Percentiles rank a stretch among this genome's conserved stretches.
Evolutionary conservation across 2,113 vertebrate genomes (phyloP).

Genomic region (Tretioscincus oriximinensis): DNA sequence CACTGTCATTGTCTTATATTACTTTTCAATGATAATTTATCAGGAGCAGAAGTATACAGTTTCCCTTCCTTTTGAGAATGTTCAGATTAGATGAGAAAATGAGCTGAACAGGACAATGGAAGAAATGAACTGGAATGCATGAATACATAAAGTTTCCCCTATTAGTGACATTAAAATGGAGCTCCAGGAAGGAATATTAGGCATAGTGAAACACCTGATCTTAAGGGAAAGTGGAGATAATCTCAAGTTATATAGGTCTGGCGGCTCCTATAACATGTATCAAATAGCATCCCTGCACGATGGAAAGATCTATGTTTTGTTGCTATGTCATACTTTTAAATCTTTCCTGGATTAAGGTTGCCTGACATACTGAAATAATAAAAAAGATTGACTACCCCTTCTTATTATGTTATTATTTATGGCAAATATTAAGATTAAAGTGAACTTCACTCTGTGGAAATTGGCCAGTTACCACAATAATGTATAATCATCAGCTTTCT

Average conservation of each 20-base stretch:
- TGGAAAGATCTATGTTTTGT: constrained; percentile 62
- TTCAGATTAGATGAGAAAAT: constrained; percentile 22
- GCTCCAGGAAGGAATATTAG: constrained; percentile 51
- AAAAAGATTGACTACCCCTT: constrained; percentile 58
- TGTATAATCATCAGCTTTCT: constrained; percentile 65
- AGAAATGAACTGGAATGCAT: constrained; percentile 45
- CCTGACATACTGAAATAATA: constrained; percentile 30
- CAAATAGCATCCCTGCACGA: constrained; percentile 55
- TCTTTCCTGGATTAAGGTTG: constrained; percentile 57
- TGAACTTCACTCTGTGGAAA: constrained; percentile 44
- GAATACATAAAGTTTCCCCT: constrained; percentile 46
- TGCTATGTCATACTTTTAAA: constrained; percentile 46
- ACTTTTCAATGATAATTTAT: constrained; percentile 29
- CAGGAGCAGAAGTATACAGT: background rate
- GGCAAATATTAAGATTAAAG: constrained; percentile 61
- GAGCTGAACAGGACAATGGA: constrained; percentile 30
- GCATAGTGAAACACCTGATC: constrained; percentile 34
- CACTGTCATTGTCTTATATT: background rate
- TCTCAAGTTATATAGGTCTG: constrained; percentile 56
- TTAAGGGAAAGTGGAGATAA: constrained; percentile 55
- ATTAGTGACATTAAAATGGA: constrained; percentile 59
- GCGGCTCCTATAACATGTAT: constrained; percentile 50
- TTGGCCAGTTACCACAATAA: constrained; percentile 61
- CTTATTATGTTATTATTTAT: constrained; percentile 60
- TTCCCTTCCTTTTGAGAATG: constrained; percentile 13